phyloP scores from a whole-genome alignment of 2,888 invertebrate genomes.

The Drosophila pseudotakahashii region DNA sequence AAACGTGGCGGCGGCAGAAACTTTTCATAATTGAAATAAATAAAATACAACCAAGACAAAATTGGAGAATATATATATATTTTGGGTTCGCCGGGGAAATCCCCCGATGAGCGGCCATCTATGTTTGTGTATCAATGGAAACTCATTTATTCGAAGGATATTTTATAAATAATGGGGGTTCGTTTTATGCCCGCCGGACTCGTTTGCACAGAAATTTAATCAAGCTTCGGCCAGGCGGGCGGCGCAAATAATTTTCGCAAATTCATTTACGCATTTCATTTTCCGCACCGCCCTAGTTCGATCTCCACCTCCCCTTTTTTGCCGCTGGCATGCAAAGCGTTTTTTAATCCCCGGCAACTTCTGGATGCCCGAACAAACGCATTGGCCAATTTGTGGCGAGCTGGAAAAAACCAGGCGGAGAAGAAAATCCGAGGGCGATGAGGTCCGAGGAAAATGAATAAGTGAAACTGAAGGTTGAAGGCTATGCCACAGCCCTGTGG shows the following conservation, averaged over 20 bases:
- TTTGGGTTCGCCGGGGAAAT: conserved; percentile 61
- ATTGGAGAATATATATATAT: conserved; percentile 25
- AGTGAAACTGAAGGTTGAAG: conserved; percentile 49
- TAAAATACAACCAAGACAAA: conserved; percentile 30
- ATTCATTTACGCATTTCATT: conserved; percentile 70
- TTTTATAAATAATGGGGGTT: conserved; percentile 46
- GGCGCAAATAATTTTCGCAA: conserved; percentile 70
- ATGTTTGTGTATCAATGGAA: conserved; percentile 67
- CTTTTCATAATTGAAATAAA: conserved; percentile 74
- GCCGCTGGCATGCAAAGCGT: conserved; percentile 67
- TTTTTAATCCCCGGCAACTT: conserved; percentile 63
- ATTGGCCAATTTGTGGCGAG: conserved; percentile 67
- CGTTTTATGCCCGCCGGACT: conserved; percentile 59
- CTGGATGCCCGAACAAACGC: conserved; percentile 48
- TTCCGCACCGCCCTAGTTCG: conserved; percentile 32
- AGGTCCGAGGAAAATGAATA: conserved; percentile 26
- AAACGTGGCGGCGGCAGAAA: conserved; percentile 42
- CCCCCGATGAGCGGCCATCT: conserved; percentile 24
- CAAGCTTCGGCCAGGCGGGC: conserved; percentile 54
- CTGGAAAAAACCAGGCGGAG: conserved; percentile 11
- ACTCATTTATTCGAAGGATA: conserved; percentile 51
- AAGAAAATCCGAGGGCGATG: conserved; percentile 23
- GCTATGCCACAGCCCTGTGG: conserved; percentile 38
- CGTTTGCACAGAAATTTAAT: conserved; percentile 63
- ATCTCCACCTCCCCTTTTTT: conserved; percentile 2